Base-by-base conservation (phyloP, 2,797 vertebrate species). In the Bradypus variegatus region DNA sequence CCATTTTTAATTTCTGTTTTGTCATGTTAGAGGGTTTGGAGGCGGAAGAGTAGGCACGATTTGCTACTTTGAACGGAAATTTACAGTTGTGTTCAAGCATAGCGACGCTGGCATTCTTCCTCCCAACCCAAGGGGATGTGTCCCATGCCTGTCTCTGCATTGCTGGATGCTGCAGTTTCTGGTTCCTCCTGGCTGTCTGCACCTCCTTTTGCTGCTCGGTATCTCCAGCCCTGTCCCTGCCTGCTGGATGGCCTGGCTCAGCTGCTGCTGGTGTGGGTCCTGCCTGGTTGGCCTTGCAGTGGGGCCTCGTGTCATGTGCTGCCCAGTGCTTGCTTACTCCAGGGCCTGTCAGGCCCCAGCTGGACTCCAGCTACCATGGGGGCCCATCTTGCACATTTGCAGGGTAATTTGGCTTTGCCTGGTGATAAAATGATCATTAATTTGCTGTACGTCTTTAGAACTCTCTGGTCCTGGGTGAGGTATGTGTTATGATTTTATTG, bases 401-500 rank as follows among this genome's bases (percentile, higher is more conserved):
- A 9, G 41, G 18, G 67, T 21, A 3, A 31, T 4, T 29, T 15
- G 36, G 84, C 77, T 78, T 45, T 60, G 84, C 55, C 41, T 3
- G 38, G 14, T 18, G 70, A 45, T 38, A 15, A 55, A 76, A 23
- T 7, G 75, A 45, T 85, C 85, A 65, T 77, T 86, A 64, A 45
- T 88, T 84, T 64, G 76, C 15, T 5, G 60, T 36, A 82, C 62
- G 3, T 75, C 93, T 79, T 62, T 53, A 80, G 83, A 11, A 62
- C 89, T 93, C 45, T 95, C 33, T 76, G 92, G 77, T 23, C 87
- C 80, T n/a, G 85, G 77, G 88, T 67, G 91, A 93, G 95, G 91
- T 50, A 6, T 15, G 73, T 4, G 1, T n/a, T 77, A 82, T 1
- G 92, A 62, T 92, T 94, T 96, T 94, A 95, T 92, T 93, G 95